phyloP scores from a whole-genome alignment of 2,888 invertebrate genomes.

The Andrena flavipes region DNA sequence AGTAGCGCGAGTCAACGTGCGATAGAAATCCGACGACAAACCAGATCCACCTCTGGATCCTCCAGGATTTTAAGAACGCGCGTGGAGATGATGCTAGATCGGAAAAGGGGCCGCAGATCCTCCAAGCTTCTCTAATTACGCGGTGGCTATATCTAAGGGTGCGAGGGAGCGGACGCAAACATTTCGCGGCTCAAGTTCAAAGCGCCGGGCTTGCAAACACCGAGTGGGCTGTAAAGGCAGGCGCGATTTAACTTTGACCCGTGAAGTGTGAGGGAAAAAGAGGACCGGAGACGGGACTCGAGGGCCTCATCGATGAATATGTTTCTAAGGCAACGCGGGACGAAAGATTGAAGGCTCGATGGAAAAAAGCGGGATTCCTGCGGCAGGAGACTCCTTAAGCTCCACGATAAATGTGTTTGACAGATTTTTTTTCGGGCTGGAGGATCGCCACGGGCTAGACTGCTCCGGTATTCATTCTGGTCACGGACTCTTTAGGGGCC shows the following conservation, averaged over 20 bases:
- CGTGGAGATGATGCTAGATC: background rate
- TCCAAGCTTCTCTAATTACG: conserved; percentile 44
- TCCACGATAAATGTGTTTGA: too few relatives aligned
- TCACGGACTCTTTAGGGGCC: background rate
- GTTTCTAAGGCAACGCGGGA: conserved; percentile 15
- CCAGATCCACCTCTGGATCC: too few relatives aligned
- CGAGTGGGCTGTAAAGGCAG: conserved; percentile 13
- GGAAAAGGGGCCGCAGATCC: background rate
- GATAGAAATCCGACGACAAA: background rate
- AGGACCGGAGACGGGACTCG: background rate
- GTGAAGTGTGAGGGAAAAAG: conserved; percentile 44
- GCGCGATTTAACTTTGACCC: conserved; percentile 58
- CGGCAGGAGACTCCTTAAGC: too few relatives aligned
- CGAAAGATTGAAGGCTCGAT: background rate
- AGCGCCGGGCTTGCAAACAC: conserved; percentile 48
- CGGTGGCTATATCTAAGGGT: conserved; percentile 38
- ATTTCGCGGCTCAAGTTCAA: conserved; percentile 50
- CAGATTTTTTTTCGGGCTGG: background rate
- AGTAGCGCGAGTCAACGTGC: background rate
- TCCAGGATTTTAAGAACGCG: too few relatives aligned
- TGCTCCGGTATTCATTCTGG: background rate
- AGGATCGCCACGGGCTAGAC: background rate
- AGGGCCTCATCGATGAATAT: background rate
- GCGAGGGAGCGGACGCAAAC: background rate
- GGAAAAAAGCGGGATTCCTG: background rate